Percentiles rank a stretch among this genome's conserved stretches.
phyloP scores from a whole-genome alignment of 2,888 invertebrate species.

The Synanthedon tipuliformis region DNA sequence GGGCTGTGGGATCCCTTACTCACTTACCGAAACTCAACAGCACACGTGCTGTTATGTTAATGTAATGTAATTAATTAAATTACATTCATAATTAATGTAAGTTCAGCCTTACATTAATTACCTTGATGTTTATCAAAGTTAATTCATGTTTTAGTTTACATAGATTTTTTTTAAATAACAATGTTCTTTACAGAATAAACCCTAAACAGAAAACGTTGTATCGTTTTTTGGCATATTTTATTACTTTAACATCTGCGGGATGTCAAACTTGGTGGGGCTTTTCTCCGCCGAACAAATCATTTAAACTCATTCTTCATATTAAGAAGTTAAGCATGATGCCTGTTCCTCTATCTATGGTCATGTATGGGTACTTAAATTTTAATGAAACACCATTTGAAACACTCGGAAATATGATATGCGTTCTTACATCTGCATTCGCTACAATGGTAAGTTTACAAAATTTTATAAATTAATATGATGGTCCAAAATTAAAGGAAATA shows the following conservation, averaged over 20 bases:
- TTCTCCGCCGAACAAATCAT: slow-evolving; percentile 3
- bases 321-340: neutral
- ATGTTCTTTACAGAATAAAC: slow-evolving; percentile 2
- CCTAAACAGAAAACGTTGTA: slow-evolving; percentile 7
- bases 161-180: too few relatives aligned
- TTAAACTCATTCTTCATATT: slow-evolving; percentile 1
- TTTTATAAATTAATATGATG: too few relatives aligned
- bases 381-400: slow-evolving; percentile 6
- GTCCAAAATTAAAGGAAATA: too few relatives aligned
- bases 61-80: too few relatives aligned
- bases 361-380: slow-evolving; percentile 5
- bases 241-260: slow-evolving; percentile 3
- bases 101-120: too few relatives aligned
- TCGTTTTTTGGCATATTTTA: slow-evolving; percentile 2
- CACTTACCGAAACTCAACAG: too few relatives aligned
- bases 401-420: slow-evolving; percentile 5
- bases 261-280: slow-evolving; percentile 9
- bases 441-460: slow-evolving; percentile 6
- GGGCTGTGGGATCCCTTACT: too few relatives aligned
- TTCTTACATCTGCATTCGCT: slow-evolving; percentile 3
- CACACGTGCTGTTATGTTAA: too few relatives aligned
- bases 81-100: too few relatives aligned
- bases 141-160: too few relatives aligned
- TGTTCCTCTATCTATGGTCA: slow-evolving; percentile 4
- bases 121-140: too few relatives aligned